These are phyloP conservation scores for Bombus pyrosoma DNA, from an alignment of 1,140 invertebrate genomes.

Conservation along the genomic window DNA sequence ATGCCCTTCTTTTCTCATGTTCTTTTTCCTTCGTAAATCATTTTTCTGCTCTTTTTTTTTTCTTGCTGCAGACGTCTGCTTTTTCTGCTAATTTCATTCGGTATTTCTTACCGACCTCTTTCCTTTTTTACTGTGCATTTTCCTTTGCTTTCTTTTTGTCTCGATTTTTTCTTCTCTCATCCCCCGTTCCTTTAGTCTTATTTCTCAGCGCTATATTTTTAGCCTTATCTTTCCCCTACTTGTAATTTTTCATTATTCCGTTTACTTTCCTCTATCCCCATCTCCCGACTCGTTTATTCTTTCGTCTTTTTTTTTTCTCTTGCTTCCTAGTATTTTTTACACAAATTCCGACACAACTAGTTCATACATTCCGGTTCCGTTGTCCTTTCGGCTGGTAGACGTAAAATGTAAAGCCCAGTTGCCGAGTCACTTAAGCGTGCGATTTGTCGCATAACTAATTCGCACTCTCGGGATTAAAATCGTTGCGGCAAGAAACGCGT, in stretches of 20 bases:
- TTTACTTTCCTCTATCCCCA: background rate
- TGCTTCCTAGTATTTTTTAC: background rate
- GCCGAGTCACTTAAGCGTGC: background rate
- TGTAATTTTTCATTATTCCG: background rate
- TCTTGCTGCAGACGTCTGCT: background rate
- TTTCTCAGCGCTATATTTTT: background rate
- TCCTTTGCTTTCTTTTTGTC: background rate
- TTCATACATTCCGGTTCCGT: background rate
- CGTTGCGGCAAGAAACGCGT: conserved; percentile 33
- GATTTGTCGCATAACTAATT: conserved; percentile 29
- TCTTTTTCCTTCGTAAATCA: background rate
- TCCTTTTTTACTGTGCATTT: background rate
- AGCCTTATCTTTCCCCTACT: background rate
- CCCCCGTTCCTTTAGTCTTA: background rate
- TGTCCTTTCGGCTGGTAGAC: background rate
- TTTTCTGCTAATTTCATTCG: background rate
- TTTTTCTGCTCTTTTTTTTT: background rate
- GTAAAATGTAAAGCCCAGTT: conserved; percentile 7
- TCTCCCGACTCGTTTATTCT: background rate
- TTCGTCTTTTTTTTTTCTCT: background rate
- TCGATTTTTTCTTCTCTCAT: background rate
- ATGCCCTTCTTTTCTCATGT: too few species aligned
- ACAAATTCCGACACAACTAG: too few species aligned
- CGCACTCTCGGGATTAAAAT: conserved; percentile 8
- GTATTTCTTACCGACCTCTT: background rate